Base-by-base conservation (phyloP, 1,140 invertebrate genomes). In the Drosophila murphyi region DNA sequence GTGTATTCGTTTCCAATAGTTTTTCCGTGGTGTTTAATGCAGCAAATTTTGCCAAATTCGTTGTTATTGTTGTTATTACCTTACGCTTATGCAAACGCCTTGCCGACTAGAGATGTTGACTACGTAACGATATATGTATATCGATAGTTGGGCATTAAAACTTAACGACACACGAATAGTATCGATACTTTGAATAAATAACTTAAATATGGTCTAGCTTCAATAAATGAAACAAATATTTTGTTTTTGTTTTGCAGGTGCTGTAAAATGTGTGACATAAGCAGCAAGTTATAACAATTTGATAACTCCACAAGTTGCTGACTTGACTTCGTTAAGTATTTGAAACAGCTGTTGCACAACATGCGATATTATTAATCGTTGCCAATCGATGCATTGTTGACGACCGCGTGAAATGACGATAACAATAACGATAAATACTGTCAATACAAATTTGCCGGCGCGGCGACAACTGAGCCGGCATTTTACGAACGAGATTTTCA, bases 391-490 rank as follows among this genome's bases (percentile, higher is more conserved):
- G 37, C 20, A 67, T 0, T 8, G 6, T 34, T 55, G 39, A 47
- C 37, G 12, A 5, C 10, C n/a, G 39, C 28, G 10, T 39, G 28
- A 10, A 29, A 10, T 28, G 45, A 5, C 63, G 63, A 64, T 63
- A 79, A 52, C 76, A 54, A 55, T 61, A 29, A 54, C 50, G 52
- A 72, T 72, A 39, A 8, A 20, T 4, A 34, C 3, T 8, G 20
- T 20, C 56, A 59, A 74, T 45, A 79, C 59, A 39, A 78, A 75
- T 80, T 76, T 80, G 62, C 64, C 79, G 74, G 76, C 73, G 72
- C 62, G 72, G 56, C 56, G 35, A 62, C 41, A 51, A 52, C 56
- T 67, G 6, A 63, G 60, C 72, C 64, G 64, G 72, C 65, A 70
- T 78, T 57, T 59, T 74, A 20, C 47, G 56, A 56, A 28, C 28